A percentile compares a stretch with the other conserved stretches of the same genome.
phyloP scores from a whole-genome alignment of 37 sponge, comb jelly and placozoan genomes.

The Aplysina aerophoba region DNA sequence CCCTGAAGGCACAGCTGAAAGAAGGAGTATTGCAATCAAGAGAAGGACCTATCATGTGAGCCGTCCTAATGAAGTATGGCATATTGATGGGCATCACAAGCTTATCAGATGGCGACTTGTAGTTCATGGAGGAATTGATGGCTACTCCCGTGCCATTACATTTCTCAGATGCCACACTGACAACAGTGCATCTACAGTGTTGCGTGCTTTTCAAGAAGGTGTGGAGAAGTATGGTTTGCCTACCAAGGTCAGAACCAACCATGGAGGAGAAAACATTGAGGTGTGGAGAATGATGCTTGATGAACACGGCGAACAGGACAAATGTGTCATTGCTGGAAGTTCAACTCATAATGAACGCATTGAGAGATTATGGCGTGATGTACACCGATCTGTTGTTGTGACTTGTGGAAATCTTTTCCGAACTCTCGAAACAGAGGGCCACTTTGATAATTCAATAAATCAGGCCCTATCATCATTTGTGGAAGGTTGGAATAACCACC shows the following conservation, averaged over 20 bases:
- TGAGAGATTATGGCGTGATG: conserved; percentile 35
- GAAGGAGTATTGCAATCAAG: neutral
- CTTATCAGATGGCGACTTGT: conserved; percentile 22
- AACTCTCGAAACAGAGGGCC: neutral
- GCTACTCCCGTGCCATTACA: neutral
- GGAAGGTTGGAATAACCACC: conserved; percentile 30
- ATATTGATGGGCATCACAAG: conserved; percentile 25
- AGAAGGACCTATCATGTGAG: conserved; percentile 7
- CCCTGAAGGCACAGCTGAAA: neutral
- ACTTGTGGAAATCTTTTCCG: neutral
- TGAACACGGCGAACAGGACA: neutral
- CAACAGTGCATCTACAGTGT: neutral
- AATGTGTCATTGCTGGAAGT: conserved; percentile 36
- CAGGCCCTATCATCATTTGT: neutral
- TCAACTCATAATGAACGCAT: conserved; percentile 32
- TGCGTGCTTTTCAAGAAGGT: neutral
- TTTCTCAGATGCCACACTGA: conserved; percentile 6
- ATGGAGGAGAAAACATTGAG: conserved; percentile 23
- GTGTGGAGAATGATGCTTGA: conserved; percentile 6
- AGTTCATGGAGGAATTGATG: conserved; percentile 32
- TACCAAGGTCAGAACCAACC: neutral
- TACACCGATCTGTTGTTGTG: conserved; percentile 18
- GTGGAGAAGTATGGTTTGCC: neutral
- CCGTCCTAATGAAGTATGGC: conserved; percentile 31
- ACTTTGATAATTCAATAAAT: conserved; percentile 7